Conservation (phyloP, 37 sponge, comb jelly and placozoan species). For the Chondrosia reniformis region DNA sequence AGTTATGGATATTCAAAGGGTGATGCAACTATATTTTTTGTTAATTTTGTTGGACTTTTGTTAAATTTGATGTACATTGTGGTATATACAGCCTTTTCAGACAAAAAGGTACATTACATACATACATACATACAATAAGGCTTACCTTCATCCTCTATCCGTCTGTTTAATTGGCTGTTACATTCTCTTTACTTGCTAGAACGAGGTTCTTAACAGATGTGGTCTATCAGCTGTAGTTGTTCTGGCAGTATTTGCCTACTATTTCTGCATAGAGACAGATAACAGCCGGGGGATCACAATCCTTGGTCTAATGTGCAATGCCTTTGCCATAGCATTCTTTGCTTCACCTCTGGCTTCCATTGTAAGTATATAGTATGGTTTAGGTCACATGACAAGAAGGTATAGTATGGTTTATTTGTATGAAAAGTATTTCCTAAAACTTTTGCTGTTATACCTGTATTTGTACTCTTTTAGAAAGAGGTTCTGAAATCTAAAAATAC, state of each 20-base stretch:
- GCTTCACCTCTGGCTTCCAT: constrained; percentile 65
- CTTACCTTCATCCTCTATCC: not conserved
- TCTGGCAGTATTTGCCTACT: constrained; percentile 19
- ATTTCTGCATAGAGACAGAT: constrained; percentile 3
- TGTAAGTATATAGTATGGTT: constrained; percentile 15
- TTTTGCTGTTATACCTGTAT: not conserved
- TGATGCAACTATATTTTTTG: constrained; percentile 37
- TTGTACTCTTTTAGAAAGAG: constrained; percentile 29
- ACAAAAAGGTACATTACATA: constrained; percentile 63
- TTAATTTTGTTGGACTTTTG: constrained; percentile 49
- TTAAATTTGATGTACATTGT: constrained; percentile 43
- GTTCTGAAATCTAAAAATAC: constrained; percentile 55
- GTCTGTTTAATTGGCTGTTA: not conserved
- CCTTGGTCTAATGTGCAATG: constrained; percentile 63
- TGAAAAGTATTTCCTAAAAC: not conserved
- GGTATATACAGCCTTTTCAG: constrained; percentile 42
- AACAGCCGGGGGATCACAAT: not conserved
- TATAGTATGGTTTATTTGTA: not conserved
- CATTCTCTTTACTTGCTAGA: constrained; percentile 15
- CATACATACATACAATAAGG: not conserved
- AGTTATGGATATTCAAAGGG: constrained; percentile 48
- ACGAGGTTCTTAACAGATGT: constrained; percentile 23
- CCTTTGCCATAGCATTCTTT: constrained; percentile 68
- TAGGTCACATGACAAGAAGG: not conserved
- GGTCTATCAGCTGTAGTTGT: constrained; percentile 21